These are phyloP conservation scores for Tachyglossus aculeatus DNA, from an alignment of 2,797 vertebrate species.

Conservation along the genomic window DNA sequence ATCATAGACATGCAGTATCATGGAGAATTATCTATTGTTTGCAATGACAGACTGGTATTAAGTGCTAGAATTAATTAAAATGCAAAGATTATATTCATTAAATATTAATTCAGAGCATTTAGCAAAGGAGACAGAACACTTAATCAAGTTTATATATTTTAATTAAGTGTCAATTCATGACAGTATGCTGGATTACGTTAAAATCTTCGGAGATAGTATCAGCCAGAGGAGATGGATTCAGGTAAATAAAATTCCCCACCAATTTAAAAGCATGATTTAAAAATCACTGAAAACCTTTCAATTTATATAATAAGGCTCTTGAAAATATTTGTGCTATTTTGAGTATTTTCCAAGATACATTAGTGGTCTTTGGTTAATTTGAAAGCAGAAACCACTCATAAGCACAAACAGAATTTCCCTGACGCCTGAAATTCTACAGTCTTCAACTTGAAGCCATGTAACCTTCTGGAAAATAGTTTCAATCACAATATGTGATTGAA, in stretches of 20 bases:
- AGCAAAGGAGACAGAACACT: constrained; percentile 43
- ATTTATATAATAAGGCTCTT: background rate
- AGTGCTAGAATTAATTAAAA: constrained; percentile 47
- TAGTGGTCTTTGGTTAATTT: too few relatives aligned
- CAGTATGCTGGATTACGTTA: constrained; percentile 9
- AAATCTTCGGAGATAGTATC: constrained; percentile 3
- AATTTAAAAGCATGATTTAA: background rate
- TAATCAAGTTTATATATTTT: constrained; percentile 41
- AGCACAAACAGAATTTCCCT: too few relatives aligned
- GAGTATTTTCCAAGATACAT: too few relatives aligned
- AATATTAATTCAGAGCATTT: constrained; percentile 49
- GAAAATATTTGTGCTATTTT: background rate
- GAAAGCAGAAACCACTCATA: too few relatives aligned
- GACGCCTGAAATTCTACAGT: too few relatives aligned
- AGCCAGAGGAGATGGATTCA: background rate
- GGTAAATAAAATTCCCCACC: background rate
- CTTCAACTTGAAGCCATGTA: too few relatives aligned
- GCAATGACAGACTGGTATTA: constrained; percentile 22
- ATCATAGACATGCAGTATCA: background rate
- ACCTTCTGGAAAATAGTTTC: too few relatives aligned
- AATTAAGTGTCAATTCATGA: constrained; percentile 50
- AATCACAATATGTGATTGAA: too few relatives aligned
- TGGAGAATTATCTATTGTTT: constrained; percentile 23
- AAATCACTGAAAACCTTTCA: background rate
- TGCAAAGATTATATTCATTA: constrained; percentile 44